These are phyloP conservation scores for Notiomystis cincta DNA, from an alignment of 2,113 vertebrate species.

Conservation along the genomic window DNA sequence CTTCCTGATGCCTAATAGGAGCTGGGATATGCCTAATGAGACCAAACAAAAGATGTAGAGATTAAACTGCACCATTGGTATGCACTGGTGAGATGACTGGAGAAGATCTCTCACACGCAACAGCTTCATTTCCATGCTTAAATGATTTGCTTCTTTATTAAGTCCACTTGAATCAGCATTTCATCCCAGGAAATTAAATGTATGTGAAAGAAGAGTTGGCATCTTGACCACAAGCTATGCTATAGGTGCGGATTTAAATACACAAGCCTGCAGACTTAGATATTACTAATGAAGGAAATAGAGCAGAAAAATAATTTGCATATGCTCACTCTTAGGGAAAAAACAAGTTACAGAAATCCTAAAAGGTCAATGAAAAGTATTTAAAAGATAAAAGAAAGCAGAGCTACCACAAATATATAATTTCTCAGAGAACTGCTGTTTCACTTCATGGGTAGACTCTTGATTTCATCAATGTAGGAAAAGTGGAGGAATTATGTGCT, in stretches of 20 bases:
- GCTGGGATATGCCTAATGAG: slow-evolving; percentile 1
- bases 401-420: neutral
- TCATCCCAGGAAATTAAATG: slow-evolving; percentile 27
- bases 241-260: neutral
- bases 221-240: neutral
- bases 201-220: neutral
- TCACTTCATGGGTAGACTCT: neutral
- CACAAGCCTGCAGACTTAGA: neutral
- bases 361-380: neutral
- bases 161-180: slow-evolving; percentile 45
- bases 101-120: slow-evolving; percentile 18
- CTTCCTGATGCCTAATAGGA: slow-evolving; percentile 1
- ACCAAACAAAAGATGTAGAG: slow-evolving; percentile 28
- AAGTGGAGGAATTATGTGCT: neutral
- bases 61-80: slow-evolving; percentile 34
- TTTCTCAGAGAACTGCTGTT: neutral
- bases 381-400: neutral
- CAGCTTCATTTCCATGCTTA: slow-evolving; percentile 43
- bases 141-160: slow-evolving; percentile 10
- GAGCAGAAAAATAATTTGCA: neutral
- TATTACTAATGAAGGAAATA: neutral
- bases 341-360: neutral
- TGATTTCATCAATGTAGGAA: neutral
- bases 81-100: slow-evolving; percentile 23
- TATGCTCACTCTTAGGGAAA: neutral